Evolutionary conservation across 1,140 invertebrate genomes (phyloP), one percentile per base, ranked within the genome.

Genomic region (Trichonephila clavata): DNA sequence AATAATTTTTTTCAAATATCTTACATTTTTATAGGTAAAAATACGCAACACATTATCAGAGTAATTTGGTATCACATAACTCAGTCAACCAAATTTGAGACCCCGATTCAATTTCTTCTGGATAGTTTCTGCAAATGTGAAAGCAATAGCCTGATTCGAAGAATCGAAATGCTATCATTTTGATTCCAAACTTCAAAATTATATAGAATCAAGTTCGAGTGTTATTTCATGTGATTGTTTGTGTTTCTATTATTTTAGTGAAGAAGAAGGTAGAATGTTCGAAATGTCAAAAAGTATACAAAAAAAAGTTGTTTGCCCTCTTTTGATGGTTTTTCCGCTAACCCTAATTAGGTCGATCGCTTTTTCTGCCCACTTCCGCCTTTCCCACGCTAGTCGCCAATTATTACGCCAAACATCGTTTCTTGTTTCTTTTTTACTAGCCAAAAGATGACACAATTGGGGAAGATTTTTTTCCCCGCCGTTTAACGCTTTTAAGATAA

Each of bases 321-420:
- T 32, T 88, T 60, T 80, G 57, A 63, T 20, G 89, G 57, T 8
- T 80, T 90, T 90, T 80, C 89, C 89, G 43, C 68, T 13, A 50
- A 43, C 21, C 10, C 61, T 90, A 90, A 90, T 90, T 90, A 24
- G 89, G 89, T 90, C 89, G 71, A 59, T 80, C 20, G 13, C 2
- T 80, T 61, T 32, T 24, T 71, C 4, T 27, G 27, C 8, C 39
- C 13, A 90, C 89, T 90, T 90, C 89, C 89, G 89, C 57, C 50
- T 90, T 90, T 90, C 89, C 89, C 89, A 90, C 71, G 89, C 71
- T 90, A 24, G 39, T 60, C 68, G 89, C 89, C 89, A 90, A 90
- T 80, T 80, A 81, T 80, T n/a, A 50, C 89, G 77, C 89, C 89
- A 88, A 88, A 88, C 68, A 2, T 65, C 43, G 5, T 14, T n/a